A percentile compares a stretch with the other conserved stretches of the same genome.
Conservation (phyloP, 2,888 invertebrate genomes). For the Drosophila birchii region DNA sequence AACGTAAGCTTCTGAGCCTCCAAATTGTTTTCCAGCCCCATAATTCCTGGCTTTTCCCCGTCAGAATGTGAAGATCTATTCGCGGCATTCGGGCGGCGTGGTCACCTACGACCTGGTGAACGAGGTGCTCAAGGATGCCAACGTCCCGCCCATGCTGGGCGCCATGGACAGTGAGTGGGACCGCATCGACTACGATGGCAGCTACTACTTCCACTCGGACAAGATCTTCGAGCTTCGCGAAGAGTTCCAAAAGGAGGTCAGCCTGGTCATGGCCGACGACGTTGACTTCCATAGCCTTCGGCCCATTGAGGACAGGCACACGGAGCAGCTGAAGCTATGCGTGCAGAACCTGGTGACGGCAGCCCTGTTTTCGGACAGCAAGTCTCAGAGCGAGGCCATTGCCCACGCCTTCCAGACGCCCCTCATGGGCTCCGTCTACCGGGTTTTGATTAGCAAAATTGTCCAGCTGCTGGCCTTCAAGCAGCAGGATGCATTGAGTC, state of each 20-base stretch:
- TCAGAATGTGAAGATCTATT: slow-evolving; percentile 83
- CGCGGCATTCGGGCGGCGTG: slow-evolving; percentile 83
- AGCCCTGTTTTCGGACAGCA: slow-evolving; percentile 74
- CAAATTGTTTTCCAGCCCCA: not conserved
- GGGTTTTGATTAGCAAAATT: slow-evolving; percentile 81
- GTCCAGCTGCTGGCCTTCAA: slow-evolving; percentile 83
- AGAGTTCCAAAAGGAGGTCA: slow-evolving; percentile 82
- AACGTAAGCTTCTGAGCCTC: slow-evolving; percentile 72
- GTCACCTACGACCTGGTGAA: slow-evolving; percentile 84
- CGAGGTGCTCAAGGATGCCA: slow-evolving; percentile 83
- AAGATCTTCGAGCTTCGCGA: slow-evolving; percentile 83
- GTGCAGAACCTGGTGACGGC: slow-evolving; percentile 79
- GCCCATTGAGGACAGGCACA: slow-evolving; percentile 78
- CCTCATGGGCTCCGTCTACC: slow-evolving; percentile 82
- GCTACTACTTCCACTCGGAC: slow-evolving; percentile 83
- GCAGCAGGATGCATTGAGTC: slow-evolving; percentile 78
- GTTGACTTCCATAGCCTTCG: slow-evolving; percentile 75
- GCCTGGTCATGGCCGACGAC: slow-evolving; percentile 66
- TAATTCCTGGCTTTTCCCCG: not conserved
- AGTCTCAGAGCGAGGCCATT: slow-evolving; percentile 68
- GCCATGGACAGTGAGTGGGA: slow-evolving; percentile 84
- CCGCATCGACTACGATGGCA: slow-evolving; percentile 83
- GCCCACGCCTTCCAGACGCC: slow-evolving; percentile 77
- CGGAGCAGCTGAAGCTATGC: slow-evolving; percentile 75
- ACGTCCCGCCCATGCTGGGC: slow-evolving; percentile 83